Base-by-base conservation (phyloP, 2,113 vertebrate genomes). In the Triplophysa tibetana region DNA sequence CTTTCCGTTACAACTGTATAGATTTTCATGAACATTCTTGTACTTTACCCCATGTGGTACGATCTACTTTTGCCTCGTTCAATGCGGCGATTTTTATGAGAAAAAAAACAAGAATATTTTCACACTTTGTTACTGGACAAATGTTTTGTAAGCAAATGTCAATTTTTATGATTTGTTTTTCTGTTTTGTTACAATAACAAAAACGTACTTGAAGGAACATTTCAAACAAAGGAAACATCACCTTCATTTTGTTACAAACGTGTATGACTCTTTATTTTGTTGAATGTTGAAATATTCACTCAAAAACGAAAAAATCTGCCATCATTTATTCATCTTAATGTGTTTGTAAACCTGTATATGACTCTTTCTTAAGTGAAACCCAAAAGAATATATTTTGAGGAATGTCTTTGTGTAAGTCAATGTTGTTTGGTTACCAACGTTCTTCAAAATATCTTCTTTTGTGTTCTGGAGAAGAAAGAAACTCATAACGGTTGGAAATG, bases 1-100 rank as follows among this genome's bases (percentile, higher is more conserved):
- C 92, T 99, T 82, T 99, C 97, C 33, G 97, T 99, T 91, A 99
- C 97, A 88, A 98, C 97, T 85, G 97, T 99, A 93, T 99, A 92
- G 88, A 89, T 86, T 90, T 84, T 50, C 66, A 7, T 1, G 33
- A 81, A 48, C 56, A 33, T 81, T 70, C 76, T 82, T 73, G 83
- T 89, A 88, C 89, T 91, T 93, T 96, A 96, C 95, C 97, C 90
- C 87, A 92, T 95, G 94, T 79, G 97, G 96, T 96, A 96, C 89
- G 90, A 92, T 93, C 93, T 92, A 86, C 93, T 97, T 69, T 78
- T 95, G 97, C 97, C 97, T 98, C 97, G 96, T 98, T 99, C 93
- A 99, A 99, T 94, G 97, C 94, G 97, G 97, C 97, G 11, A 67
- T 95, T 98, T 98, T 97, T 97, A 97, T 96, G 85, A 89, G 87